These are phyloP conservation scores for Mesocentrotus franciscanus DNA, from an alignment of 53 echinoderm and acorn worm genomes.

Conservation along the genomic window DNA sequence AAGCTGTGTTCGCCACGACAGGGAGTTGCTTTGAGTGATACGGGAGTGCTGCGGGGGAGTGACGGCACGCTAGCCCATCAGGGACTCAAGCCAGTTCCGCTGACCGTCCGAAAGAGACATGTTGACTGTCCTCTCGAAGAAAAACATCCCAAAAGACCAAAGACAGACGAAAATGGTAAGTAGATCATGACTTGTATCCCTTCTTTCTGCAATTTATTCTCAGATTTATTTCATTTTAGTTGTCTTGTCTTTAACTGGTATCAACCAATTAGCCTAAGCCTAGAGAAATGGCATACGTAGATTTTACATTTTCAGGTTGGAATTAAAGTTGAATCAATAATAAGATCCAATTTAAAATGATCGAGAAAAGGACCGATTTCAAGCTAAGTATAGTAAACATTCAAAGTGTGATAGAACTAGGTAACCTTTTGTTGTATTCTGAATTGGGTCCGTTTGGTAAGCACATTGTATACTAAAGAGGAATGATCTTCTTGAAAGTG, in stretches of 20 bases:
- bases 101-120: conserved; percentile 19
- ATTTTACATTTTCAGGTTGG: too few species aligned
- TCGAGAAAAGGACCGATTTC: too few species aligned
- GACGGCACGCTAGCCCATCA: conserved; percentile 32
- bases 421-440: too few species aligned
- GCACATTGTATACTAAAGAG: too few species aligned
- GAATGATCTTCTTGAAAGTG: too few species aligned
- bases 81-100: conserved; percentile 23
- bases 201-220: neutral
- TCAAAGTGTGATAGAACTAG: too few species aligned
- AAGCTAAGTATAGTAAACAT: too few species aligned
- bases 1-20: conserved; percentile 61
- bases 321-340: too few species aligned
- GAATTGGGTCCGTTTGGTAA: too few species aligned
- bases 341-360: too few species aligned
- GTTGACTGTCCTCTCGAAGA: neutral
- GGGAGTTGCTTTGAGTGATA: conserved; percentile 48
- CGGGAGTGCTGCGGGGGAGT: neutral
- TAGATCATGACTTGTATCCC: neutral
- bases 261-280: too few species aligned
- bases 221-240: neutral
- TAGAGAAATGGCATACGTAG: too few species aligned
- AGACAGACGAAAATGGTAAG: conserved; percentile 55
- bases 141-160: neutral
- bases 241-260: neutral